These are phyloP conservation scores for Meriones psammophilus DNA, from an alignment of 2,797 vertebrate genomes.

Conservation along the genomic window DNA sequence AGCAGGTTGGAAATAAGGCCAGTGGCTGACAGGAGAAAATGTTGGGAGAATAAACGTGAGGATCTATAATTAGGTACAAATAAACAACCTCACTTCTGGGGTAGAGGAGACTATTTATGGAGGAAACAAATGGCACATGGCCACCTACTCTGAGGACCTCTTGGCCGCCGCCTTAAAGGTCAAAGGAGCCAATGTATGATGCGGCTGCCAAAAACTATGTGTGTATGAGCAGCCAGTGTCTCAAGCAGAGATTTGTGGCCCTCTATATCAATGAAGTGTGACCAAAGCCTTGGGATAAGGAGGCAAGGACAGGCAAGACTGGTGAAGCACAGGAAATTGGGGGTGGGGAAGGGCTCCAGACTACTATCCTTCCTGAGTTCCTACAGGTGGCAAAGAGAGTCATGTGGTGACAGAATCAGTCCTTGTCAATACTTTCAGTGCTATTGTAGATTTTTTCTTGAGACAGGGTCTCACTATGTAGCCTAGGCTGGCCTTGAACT, in stretches of 20 bases:
- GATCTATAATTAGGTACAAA: conserved; percentile 74
- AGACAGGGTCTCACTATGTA: background rate
- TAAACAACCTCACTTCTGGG: conserved; percentile 52
- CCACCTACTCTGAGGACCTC: background rate
- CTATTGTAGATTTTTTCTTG: background rate
- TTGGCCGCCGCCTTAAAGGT: background rate
- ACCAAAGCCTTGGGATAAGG: background rate
- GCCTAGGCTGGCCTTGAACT: background rate
- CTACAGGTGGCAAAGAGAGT: background rate
- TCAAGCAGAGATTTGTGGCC: background rate
- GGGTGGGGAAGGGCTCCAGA: background rate
- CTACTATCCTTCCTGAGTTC: background rate
- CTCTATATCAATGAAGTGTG: background rate
- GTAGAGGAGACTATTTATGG: background rate
- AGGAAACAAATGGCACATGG: conserved; percentile 2
- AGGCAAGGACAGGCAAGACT: background rate
- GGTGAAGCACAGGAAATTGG: background rate
- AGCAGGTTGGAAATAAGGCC: conserved; percentile 22
- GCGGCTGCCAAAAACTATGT: background rate
- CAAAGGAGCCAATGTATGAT: background rate
- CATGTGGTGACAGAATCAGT: background rate
- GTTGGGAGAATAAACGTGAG: conserved; percentile 33
- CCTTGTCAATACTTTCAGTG: background rate
- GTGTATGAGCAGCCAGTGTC: background rate
- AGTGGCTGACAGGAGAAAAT: background rate